Conservation (phyloP, 2,797 vertebrate genomes). For the Yasuhikotakia modesta region DNA sequence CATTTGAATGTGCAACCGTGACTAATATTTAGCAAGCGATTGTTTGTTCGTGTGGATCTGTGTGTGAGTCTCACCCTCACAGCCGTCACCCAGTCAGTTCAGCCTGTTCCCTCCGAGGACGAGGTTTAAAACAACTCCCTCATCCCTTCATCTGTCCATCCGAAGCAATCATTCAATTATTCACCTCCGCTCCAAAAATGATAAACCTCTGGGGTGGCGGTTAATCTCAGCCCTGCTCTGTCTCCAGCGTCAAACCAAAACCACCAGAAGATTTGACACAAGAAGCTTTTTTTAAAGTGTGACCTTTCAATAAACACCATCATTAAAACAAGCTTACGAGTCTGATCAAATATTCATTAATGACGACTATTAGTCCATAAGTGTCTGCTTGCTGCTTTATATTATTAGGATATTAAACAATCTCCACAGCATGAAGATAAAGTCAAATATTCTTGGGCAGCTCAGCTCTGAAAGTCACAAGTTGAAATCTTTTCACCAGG, state of each 20-base stretch:
- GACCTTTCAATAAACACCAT: too few species aligned
- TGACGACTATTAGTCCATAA: neutral
- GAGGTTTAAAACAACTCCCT: slow-evolving; percentile 54
- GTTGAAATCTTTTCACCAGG: too few species aligned
- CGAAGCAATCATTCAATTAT: slow-evolving; percentile 13
- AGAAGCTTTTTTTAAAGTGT: neutral
- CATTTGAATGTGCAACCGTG: slow-evolving; percentile 8
- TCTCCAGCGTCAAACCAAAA: slow-evolving; percentile 45
- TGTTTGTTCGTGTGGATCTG: neutral
- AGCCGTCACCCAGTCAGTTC: slow-evolving; percentile 33
- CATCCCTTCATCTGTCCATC: slow-evolving; percentile 26
- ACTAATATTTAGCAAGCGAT: slow-evolving; percentile 17
- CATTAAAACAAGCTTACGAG: too few species aligned
- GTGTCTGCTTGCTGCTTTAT: too few species aligned
- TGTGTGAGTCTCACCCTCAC: slow-evolving; percentile 36
- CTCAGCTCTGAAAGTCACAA: too few species aligned
- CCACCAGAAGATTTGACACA: slow-evolving; percentile 16
- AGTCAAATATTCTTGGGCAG: too few species aligned
- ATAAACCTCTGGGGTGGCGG: slow-evolving; percentile 47
- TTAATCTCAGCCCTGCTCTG: slow-evolving; percentile 43
- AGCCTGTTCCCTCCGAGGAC: slow-evolving; percentile 52
- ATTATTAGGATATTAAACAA: too few species aligned
- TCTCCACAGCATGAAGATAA: too few species aligned
- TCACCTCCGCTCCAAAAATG: slow-evolving; percentile 38
- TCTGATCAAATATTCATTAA: neutral